These are phyloP conservation scores for Atherix ibis DNA, from an alignment of 2,888 invertebrate genomes.

Conservation along the genomic window DNA sequence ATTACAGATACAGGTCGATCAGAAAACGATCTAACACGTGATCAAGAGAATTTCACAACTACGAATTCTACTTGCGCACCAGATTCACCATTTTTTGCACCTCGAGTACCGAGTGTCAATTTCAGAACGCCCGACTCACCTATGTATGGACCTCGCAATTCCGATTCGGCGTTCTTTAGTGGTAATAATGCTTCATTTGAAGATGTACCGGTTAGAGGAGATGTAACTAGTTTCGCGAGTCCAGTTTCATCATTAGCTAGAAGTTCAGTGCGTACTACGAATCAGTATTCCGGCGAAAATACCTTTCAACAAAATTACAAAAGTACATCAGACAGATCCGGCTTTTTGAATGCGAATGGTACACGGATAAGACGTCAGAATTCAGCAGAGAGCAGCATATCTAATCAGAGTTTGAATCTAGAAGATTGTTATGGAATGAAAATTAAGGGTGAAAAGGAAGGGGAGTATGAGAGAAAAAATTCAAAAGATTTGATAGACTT, in stretches of 20 bases:
- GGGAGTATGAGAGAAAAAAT: constrained; percentile 7
- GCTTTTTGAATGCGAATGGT: constrained; percentile 19
- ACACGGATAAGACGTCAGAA: constrained; percentile 26
- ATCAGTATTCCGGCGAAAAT: constrained; percentile 26
- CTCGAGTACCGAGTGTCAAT: constrained; percentile 13
- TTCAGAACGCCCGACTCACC: constrained; percentile 17
- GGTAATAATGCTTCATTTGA: constrained; percentile 24
- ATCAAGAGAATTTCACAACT: constrained; percentile 9
- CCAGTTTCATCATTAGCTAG: constrained; percentile 25
- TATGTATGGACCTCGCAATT: constrained; percentile 17
- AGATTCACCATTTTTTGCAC: constrained; percentile 18
- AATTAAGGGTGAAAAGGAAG: constrained; percentile 15
- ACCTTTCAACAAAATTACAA: constrained; percentile 31
- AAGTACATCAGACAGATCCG: constrained; percentile 19
- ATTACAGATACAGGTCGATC: constrained; percentile 44
- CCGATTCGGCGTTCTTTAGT: constrained; percentile 25
- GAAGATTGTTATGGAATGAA: constrained; percentile 19
- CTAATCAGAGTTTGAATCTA: constrained; percentile 29
- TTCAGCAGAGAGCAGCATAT: constrained; percentile 32
- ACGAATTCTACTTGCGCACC: constrained; percentile 14
- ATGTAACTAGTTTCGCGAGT: constrained; percentile 3
- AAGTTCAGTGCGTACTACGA: constrained; percentile 29
- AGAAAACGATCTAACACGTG: constrained; percentile 15
- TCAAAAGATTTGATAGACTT: constrained; percentile 28
- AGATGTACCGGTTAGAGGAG: constrained; percentile 15